Conservation (phyloP, 2,888 invertebrate species). For the Bellardia pandia region DNA sequence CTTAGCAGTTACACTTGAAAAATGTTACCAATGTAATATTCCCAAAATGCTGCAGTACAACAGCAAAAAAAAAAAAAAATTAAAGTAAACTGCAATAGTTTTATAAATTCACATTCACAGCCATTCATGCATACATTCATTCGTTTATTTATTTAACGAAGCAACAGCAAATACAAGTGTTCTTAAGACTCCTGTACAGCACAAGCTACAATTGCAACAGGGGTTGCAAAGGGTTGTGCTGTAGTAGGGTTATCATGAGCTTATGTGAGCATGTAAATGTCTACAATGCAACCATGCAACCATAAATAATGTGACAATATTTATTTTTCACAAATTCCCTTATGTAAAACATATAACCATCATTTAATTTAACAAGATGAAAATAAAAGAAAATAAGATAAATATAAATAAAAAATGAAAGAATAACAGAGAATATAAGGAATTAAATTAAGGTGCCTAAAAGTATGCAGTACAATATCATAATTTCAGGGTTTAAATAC, state of each 20-base stretch:
- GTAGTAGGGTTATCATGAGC: neutral
- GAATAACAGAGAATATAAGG: neutral
- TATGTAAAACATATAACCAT: conserved; percentile 58
- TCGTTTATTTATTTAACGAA: conserved; percentile 49
- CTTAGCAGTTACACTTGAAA: conserved; percentile 43
- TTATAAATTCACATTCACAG: conserved; percentile 9
- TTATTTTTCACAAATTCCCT: conserved; percentile 52
- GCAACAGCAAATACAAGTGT: conserved; percentile 32
- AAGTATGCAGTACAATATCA: neutral
- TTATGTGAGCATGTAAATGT: neutral
- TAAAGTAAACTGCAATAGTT: neutral
- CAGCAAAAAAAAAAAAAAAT: conserved; percentile 18
- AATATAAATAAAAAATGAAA: neutral
- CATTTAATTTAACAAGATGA: conserved; percentile 45
- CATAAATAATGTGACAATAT: conserved; percentile 66
- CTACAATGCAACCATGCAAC: conserved; percentile 48
- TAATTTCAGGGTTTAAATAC: neutral
- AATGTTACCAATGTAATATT: conserved; percentile 50
- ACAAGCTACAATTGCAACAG: conserved; percentile 10
- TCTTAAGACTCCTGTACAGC: neutral
- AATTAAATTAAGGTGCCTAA: neutral
- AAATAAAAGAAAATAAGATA: neutral
- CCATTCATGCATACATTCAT: conserved; percentile 21
- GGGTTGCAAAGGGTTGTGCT: neutral
- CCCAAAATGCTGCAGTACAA: conserved; percentile 57